Percentiles rank a stretch among this genome's conserved stretches.
Conservation (phyloP, 1,140 invertebrate species). For the Hyphantria cunea region DNA sequence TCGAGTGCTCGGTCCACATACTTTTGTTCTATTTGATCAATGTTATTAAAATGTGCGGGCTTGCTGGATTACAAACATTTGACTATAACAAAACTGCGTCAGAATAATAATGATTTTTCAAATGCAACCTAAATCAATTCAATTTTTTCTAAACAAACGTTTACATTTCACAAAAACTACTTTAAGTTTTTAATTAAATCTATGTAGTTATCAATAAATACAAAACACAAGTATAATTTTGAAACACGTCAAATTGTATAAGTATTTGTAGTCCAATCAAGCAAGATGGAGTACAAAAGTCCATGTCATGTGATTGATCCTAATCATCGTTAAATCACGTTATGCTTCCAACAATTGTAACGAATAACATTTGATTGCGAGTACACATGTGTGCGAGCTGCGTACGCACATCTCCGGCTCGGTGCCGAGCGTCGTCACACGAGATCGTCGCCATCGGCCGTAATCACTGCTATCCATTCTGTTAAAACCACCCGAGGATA, state of each 20-base stretch:
- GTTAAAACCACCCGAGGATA: conserved; percentile 82
- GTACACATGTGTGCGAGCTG: conserved; percentile 22
- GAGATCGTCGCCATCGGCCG: conserved; percentile 58
- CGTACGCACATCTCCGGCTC: conserved; percentile 34
- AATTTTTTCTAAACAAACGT: too few species aligned
- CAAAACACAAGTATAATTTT: not conserved
- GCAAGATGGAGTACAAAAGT: conserved; percentile 5
- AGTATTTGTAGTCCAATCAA: not conserved
- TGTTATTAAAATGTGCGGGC: conserved; percentile 81
- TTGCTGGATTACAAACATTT: conserved; percentile 75
- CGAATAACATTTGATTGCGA: conserved; percentile 31
- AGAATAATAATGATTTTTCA: too few species aligned
- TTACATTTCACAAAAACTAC: too few species aligned
- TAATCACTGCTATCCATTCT: conserved; percentile 82
- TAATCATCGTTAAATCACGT: conserved; percentile 27
- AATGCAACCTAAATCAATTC: too few species aligned
- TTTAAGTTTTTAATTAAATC: too few species aligned
- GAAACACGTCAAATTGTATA: not conserved
- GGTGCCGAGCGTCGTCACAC: conserved; percentile 50
- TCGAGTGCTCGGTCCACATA: conserved; percentile 81
- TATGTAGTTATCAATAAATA: not conserved
- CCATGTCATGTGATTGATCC: conserved; percentile 24
- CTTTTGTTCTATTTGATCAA: conserved; percentile 82
- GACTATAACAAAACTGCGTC: conserved; percentile 54
- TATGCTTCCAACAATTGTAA: conserved; percentile 31